Conservation (phyloP, 2,888 invertebrate species). For the Dichetophora obliterata region DNA sequence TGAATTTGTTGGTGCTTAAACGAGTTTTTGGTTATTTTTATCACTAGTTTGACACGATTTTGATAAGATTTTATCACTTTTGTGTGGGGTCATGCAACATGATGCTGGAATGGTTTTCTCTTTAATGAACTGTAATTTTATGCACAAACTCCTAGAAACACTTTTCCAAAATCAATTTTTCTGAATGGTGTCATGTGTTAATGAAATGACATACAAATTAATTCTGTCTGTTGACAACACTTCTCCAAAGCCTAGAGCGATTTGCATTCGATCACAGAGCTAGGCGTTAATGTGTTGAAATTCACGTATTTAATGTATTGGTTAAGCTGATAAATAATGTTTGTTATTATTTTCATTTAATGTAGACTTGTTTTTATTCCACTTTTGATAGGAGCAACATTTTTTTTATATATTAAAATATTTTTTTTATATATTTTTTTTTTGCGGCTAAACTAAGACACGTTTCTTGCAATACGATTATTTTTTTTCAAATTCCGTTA, state of each 20-base stretch:
- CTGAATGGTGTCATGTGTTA: too few species aligned
- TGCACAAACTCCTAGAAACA: too few species aligned
- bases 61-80: background rate
- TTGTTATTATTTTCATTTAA: background rate
- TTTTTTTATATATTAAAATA: constrained; percentile 13
- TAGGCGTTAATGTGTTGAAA: too few species aligned
- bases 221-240: too few species aligned
- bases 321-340: background rate
- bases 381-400: background rate
- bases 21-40: background rate
- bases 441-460: background rate
- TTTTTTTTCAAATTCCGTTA: constrained; percentile 27
- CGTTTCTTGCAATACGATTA: constrained; percentile 11
- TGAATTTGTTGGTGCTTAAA: background rate
- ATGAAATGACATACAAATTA: too few species aligned
- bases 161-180: too few species aligned
- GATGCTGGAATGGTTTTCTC: too few species aligned
- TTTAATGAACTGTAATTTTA: too few species aligned
- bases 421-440: background rate
- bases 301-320: too few species aligned
- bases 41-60: background rate
- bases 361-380: constrained; percentile 14
- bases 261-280: too few species aligned
- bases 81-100: background rate
- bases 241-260: too few species aligned